Base-by-base conservation (phyloP, 2,888 invertebrate genomes). In the Eurytoma californica region DNA sequence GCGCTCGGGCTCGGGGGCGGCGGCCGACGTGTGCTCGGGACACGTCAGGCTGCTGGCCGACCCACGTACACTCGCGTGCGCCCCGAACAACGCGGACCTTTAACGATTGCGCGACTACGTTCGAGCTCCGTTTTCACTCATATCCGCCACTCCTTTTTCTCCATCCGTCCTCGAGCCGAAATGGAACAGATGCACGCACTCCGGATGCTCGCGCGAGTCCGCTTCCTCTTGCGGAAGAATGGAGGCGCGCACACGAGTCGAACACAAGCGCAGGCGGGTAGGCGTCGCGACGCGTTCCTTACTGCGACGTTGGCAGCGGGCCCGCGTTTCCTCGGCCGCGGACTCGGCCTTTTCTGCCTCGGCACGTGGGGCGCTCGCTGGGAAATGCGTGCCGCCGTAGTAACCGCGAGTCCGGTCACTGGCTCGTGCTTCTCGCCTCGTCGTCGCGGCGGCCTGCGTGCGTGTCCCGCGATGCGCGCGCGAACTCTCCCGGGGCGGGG, bases 231-330 rank as follows among this genome's bases (percentile, higher is more conserved):
- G 39, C 18, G 39, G 39, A 12, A 13, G 18, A 7, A 16, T 16
- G n/a, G 63, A 16, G 39, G 39, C 51, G 18, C 14, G 51, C 49
- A 57, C 55, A 18, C 55, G 14, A 28, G 20, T 28, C 67, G 28
- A 60, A n/a, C 24, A 72, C 49, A 39, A n/a, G n/a, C 13, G 39
- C 61, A 30, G 14, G 1, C 9, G 39, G 39, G 39, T 39, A 18
- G 53, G 53, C 24, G 72, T 39, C 30, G 57, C 49, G 63, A 51
- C 51, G 65, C 66, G 66, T 58, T 66, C 66, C 12, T 20, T 12
- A 3, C 58, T 74, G 66, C 74, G 74, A 66, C 74, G 74, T 66
- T 74, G 74, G 66, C 74, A 66, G 47, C 20, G 49, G 66, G 66
- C 74, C 74, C 74, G 57, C 58, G 47, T 66, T 49, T 9, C 20